Conservation (phyloP, 2,888 invertebrate genomes). For the Halictus quadricinctus region DNA sequence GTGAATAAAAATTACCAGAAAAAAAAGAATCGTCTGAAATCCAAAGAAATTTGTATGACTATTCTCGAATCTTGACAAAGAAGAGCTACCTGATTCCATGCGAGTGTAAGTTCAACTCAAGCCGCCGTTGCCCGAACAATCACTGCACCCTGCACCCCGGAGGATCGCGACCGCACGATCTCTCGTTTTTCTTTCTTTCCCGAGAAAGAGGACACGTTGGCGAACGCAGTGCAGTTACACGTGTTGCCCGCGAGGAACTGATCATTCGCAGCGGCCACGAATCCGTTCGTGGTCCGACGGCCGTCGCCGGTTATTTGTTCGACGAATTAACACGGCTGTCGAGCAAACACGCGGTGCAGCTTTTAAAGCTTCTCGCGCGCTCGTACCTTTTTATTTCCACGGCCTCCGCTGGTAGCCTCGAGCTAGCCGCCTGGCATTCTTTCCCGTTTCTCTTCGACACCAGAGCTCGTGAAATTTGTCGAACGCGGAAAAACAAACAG, state of each 20-base stretch:
- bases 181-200: neutral
- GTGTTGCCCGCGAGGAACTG: conserved; percentile 64
- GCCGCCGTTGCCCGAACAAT: neutral
- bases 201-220: conserved; percentile 22
- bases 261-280: conserved; percentile 53
- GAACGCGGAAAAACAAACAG: conserved; percentile 52
- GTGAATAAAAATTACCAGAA: neutral
- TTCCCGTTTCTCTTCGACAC: conserved; percentile 1
- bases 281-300: conserved; percentile 66
- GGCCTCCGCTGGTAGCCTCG: conserved; percentile 18
- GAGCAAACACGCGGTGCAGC: conserved; percentile 68
- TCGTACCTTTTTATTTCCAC: conserved; percentile 43
- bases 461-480: conserved; percentile 38
- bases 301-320: conserved; percentile 68
- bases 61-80: neutral
- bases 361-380: conserved; percentile 61
- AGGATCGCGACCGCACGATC: neutral
- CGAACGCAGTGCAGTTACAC: conserved; percentile 58
- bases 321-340: conserved; percentile 67
- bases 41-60: neutral
- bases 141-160: conserved; percentile 4
- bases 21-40: neutral
- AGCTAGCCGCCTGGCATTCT: neutral
- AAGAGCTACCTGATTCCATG: conserved; percentile 10
- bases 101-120: neutral